Conservation (phyloP, 2,797 vertebrate genomes). For the Sphaeramia orbicularis region DNA sequence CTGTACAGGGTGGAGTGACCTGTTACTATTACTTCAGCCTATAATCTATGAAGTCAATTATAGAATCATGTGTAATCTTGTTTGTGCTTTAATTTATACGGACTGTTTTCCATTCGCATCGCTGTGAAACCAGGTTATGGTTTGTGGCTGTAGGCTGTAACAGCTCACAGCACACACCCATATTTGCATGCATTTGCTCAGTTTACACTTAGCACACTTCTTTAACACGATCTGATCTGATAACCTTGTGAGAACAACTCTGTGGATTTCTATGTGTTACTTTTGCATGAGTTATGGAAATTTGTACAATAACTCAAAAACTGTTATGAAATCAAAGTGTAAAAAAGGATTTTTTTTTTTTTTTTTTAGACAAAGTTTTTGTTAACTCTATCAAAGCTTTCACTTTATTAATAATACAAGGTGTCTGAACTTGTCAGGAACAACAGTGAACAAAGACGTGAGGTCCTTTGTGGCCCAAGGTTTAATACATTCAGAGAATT, state of each 20-base stretch:
- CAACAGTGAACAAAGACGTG: slow-evolving; percentile 11
- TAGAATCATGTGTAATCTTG: slow-evolving; percentile 49
- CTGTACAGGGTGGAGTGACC: slow-evolving; percentile 35
- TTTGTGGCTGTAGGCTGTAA: slow-evolving; percentile 30
- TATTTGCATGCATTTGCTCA: slow-evolving; percentile 2
- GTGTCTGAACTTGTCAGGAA: slow-evolving; percentile 18
- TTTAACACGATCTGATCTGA: neutral
- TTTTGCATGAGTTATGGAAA: neutral
- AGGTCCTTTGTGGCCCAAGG: slow-evolving; percentile 10
- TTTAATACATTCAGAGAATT: slow-evolving; percentile 10
- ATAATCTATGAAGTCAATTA: slow-evolving; percentile 27
- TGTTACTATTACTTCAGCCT: slow-evolving; percentile 23
- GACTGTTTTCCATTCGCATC: slow-evolving; percentile 2
- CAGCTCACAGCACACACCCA: neutral
- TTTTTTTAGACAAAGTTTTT: neutral
- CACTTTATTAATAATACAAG: neutral
- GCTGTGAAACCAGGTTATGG: slow-evolving; percentile 44
- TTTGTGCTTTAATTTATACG: slow-evolving; percentile 17
- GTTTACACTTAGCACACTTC: slow-evolving; percentile 7
- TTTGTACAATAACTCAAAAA: neutral
- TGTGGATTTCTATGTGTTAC: neutral
- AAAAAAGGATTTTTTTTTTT: neutral
- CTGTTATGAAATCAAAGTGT: neutral
- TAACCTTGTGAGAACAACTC: neutral
- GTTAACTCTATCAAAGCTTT: slow-evolving; percentile 19